Conservation (phyloP, 2,113 vertebrate species). For the Neodontobutis hainanensis region DNA sequence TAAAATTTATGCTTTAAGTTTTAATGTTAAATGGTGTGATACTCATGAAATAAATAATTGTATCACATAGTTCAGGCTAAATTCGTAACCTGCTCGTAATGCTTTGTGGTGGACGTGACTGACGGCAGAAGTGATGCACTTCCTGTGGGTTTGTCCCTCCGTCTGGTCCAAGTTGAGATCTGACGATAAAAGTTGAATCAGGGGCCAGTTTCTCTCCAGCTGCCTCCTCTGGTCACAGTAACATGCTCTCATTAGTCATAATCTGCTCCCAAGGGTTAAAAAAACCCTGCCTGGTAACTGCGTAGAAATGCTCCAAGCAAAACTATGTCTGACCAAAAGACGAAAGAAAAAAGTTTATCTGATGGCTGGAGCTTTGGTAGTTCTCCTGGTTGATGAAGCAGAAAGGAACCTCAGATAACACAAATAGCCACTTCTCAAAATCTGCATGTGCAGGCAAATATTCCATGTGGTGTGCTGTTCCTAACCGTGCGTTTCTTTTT, state of each 20-base stretch:
- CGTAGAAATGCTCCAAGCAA: slow-evolving; percentile 44
- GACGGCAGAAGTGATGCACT: slow-evolving; percentile 53
- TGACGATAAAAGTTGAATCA: slow-evolving; percentile 67
- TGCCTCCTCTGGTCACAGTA: slow-evolving; percentile 74
- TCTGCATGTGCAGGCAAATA: slow-evolving; percentile 45
- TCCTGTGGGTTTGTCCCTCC: slow-evolving; percentile 72
- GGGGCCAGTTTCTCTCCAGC: slow-evolving; percentile 57
- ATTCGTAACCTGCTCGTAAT: slow-evolving; percentile 41
- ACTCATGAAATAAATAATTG: too few relatives aligned
- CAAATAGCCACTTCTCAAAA: slow-evolving; percentile 40
- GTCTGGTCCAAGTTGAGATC: slow-evolving; percentile 65
- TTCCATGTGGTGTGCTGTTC: slow-evolving; percentile 12
- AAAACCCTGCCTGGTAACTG: slow-evolving; percentile 64
- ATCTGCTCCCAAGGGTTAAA: slow-evolving; percentile 76
- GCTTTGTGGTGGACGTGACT: slow-evolving; percentile 56
- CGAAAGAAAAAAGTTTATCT: slow-evolving; percentile 68
- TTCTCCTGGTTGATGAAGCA: slow-evolving; percentile 48
- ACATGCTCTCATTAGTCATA: slow-evolving; percentile 76
- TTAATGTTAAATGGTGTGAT: too few relatives aligned
- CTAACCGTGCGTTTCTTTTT: not conserved
- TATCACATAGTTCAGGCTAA: slow-evolving; percentile 40
- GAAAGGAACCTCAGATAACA: slow-evolving; percentile 50
- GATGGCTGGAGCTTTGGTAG: slow-evolving; percentile 62
- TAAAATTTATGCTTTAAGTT: too few relatives aligned
- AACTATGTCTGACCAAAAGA: slow-evolving; percentile 56